A percentile compares a stretch with the other conserved stretches of the same genome.
Evolutionary conservation across 2,888 invertebrate genomes (phyloP).

Genomic region (Agonopterix arenella): DNA sequence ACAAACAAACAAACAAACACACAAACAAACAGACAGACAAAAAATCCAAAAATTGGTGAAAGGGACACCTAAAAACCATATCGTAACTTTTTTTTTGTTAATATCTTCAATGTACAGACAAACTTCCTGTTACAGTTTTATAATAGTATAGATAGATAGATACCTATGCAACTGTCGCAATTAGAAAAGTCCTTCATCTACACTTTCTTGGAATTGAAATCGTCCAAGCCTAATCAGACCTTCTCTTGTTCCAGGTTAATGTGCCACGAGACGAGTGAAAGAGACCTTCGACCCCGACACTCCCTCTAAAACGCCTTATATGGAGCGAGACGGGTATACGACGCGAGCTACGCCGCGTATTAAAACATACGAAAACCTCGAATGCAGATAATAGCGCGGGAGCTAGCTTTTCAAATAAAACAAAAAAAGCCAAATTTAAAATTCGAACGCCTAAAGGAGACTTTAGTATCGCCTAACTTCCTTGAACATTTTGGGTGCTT

Average conservation of each 20-base stretch:
- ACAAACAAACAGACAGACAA: no score
- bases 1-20: no score
- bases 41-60: no score
- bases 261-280: slow-evolving; percentile 38
- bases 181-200: no score
- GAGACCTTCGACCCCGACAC: slow-evolving; percentile 41
- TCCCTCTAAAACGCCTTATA: slow-evolving; percentile 57
- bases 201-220: no score
- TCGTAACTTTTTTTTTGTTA: no score
- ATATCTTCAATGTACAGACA: no score
- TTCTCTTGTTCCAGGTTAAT: slow-evolving; percentile 59
- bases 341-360: slow-evolving; percentile 59
- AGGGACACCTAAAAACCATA: no score
- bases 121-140: no score
- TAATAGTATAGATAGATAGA: no score
- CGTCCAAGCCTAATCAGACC: slow-evolving; percentile 30
- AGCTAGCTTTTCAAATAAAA: slow-evolving; percentile 13
- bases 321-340: slow-evolving; percentile 65
- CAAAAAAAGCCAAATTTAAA: slow-evolving; percentile 25
- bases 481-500: slow-evolving; percentile 34
- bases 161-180: no score
- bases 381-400: slow-evolving; percentile 57
- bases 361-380: slow-evolving; percentile 50
- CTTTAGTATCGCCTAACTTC: slow-evolving; percentile 31
- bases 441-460: slow-evolving; percentile 36